Evolutionary conservation across 2,797 vertebrate species (phyloP), one percentile per base, ranked within the genome.

Genomic region (Sternarchorhynchus goeldii): DNA sequence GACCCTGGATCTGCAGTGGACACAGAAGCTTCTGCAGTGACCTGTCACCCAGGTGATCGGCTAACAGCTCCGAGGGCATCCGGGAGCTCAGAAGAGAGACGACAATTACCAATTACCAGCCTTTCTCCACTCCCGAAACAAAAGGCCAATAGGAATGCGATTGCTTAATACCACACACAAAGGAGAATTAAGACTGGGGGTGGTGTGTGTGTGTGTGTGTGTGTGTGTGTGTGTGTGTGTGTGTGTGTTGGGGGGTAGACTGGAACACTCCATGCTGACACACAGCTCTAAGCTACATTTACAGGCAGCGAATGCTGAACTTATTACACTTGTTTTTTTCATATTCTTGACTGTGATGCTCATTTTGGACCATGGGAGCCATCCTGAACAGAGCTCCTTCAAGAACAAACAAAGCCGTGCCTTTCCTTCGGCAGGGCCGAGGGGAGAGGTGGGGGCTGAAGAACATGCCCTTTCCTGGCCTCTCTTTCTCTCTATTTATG

Each of bases 401-500:
- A 79, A 82, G 88, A 82, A 65, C 85, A 90, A 89, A 93, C 90
- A 93, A 93, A 92, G 91, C 88, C 85, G 76, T 86, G 83, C 85
- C 89, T 89, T 88, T 87, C 85, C 82, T 86, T 85, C 86, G 83
- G 86, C 85, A 82, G 84, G 84, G 73, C 90, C 88, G 90, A 92
- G 92, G 90, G 88, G 89, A 88, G 85, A 87, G 67, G 86, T 83
- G 70, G 83, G 88, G 88, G 86, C 89, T 90, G 87, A 89, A 89
- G 89, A 90, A 90, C 88, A 86, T 91, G 90, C 90, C 91, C 90
- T 92, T 93, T 89, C 88, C 89, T 86, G 85, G 75, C 71, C 82
- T 86, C 86, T 86, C 87, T 90, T 90, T 91, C 88, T 90, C 89
- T 87, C 86, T 88, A 88, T 93, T 91, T 91, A 91, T 88, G 88